phyloP scores from a whole-genome alignment of 2,113 vertebrate species.

The Hyla sarda region DNA sequence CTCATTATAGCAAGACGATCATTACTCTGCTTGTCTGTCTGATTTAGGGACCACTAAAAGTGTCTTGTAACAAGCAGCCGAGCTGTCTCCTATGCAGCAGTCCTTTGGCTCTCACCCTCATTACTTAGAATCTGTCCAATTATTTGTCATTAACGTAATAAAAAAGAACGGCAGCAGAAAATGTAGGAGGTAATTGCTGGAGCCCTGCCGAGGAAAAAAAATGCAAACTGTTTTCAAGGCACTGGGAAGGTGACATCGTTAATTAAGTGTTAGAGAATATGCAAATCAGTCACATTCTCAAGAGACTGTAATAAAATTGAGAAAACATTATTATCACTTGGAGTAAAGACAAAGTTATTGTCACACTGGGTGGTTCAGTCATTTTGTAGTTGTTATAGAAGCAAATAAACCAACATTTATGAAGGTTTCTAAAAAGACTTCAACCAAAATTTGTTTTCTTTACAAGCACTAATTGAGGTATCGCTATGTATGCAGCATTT shows the following conservation, averaged over 20 bases:
- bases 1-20: conserved; percentile 82
- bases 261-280: conserved; percentile 83
- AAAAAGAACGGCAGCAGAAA: conserved; percentile 79
- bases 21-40: conserved; percentile 86
- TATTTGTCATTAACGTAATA: conserved; percentile 90
- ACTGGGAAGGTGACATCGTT: conserved; percentile 80
- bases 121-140: conserved; percentile 88
- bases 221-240: conserved; percentile 79
- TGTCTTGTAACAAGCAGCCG: conserved; percentile 81
- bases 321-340: conserved; percentile 75
- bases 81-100: conserved; percentile 77
- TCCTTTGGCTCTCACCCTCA: conserved; percentile 81
- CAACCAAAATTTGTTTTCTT: conserved; percentile 39
- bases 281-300: conserved; percentile 75
- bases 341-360: conserved; percentile 66
- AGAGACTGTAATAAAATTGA: conserved; percentile 77
- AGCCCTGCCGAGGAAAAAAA: conserved; percentile 73
- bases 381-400: conserved; percentile 61
- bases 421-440: conserved; percentile 49
- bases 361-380: conserved; percentile 64
- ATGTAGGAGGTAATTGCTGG: conserved; percentile 81
- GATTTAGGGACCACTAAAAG: conserved; percentile 86
- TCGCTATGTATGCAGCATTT: conserved; percentile 36
- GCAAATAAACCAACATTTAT: conserved; percentile 46
- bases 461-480: conserved; percentile 51